phyloP scores from a whole-genome alignment of 37 sponge, comb jelly and placozoan species.

The Dysidea cf. avara region DNA sequence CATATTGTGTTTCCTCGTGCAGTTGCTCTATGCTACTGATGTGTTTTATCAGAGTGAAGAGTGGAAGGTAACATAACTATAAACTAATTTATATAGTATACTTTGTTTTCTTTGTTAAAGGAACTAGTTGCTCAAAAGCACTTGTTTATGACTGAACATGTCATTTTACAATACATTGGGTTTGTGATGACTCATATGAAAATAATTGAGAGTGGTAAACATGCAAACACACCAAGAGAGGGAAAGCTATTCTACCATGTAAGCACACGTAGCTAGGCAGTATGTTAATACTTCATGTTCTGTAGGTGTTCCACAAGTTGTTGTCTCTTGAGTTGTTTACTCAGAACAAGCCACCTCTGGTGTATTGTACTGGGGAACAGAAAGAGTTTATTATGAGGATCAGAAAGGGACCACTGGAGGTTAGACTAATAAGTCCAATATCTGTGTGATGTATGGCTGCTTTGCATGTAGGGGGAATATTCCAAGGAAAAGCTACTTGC shows the following conservation, averaged over 20 bases:
- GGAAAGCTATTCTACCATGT: slow-evolving; percentile 59
- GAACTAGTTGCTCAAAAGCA: slow-evolving; percentile 22
- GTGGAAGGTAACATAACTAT: slow-evolving; percentile 25
- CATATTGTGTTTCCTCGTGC: neutral
- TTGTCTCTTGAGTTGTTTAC: slow-evolving; percentile 49
- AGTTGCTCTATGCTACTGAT: slow-evolving; percentile 28
- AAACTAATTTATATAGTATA: neutral
- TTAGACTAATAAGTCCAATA: neutral
- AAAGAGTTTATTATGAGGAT: slow-evolving; percentile 65
- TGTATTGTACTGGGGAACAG: slow-evolving; percentile 20
- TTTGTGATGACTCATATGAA: slow-evolving; percentile 59
- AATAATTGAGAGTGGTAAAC: slow-evolving; percentile 31
- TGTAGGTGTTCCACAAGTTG: slow-evolving; percentile 54
- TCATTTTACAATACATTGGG: slow-evolving; percentile 59
- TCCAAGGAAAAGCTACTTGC: slow-evolving; percentile 6
- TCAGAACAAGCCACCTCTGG: slow-evolving; percentile 33
- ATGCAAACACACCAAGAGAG: slow-evolving; percentile 42
- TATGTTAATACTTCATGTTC: neutral
- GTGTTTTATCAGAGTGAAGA: slow-evolving; percentile 29
- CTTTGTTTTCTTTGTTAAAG: neutral
- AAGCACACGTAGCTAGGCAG: neutral
- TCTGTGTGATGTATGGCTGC: neutral
- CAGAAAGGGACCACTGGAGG: slow-evolving; percentile 59
- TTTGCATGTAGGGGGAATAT: slow-evolving; percentile 36
- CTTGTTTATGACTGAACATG: slow-evolving; percentile 54